Evolutionary conservation across 2,888 invertebrate genomes (phyloP).

Genomic region (Hymenopus coronatus): DNA sequence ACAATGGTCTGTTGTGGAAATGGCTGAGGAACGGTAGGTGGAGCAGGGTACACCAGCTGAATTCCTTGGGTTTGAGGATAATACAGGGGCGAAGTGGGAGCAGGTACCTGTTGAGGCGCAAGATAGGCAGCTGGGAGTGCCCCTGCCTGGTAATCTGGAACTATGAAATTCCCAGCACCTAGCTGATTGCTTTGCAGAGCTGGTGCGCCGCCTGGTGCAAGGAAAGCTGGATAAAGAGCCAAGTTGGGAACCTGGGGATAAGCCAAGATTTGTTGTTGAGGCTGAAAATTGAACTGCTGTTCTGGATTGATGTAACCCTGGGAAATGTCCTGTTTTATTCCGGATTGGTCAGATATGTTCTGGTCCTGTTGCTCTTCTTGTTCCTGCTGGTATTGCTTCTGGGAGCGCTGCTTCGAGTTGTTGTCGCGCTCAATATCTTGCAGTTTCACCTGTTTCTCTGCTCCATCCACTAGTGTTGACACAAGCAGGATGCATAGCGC

Average conservation of each 20-base stretch:
- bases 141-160: background rate
- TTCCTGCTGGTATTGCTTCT: slow-evolving; percentile 37
- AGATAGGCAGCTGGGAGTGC: background rate
- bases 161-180: background rate
- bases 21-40: background rate
- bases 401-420: slow-evolving; percentile 50
- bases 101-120: background rate
- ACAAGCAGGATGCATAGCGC: background rate
- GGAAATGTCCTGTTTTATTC: slow-evolving; percentile 10
- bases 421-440: slow-evolving; percentile 75
- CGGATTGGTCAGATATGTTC: slow-evolving; percentile 1
- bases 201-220: slow-evolving; percentile 8
- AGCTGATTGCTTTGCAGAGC: slow-evolving; percentile 29
- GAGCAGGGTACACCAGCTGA: background rate
- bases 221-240: slow-evolving; percentile 29
- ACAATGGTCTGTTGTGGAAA: background rate
- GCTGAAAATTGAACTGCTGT: slow-evolving; percentile 3
- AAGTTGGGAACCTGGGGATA: slow-evolving; percentile 30
- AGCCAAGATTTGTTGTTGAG: slow-evolving; percentile 8
- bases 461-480: background rate
- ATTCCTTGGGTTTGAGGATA: background rate
- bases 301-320: background rate
- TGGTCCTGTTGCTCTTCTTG: background rate
- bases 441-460: slow-evolving; percentile 63
- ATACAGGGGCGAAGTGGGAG: background rate